Evolutionary conservation across 2,113 vertebrate genomes (phyloP), one percentile per base, ranked within the genome.

Genomic region (Lota lota): DNA sequence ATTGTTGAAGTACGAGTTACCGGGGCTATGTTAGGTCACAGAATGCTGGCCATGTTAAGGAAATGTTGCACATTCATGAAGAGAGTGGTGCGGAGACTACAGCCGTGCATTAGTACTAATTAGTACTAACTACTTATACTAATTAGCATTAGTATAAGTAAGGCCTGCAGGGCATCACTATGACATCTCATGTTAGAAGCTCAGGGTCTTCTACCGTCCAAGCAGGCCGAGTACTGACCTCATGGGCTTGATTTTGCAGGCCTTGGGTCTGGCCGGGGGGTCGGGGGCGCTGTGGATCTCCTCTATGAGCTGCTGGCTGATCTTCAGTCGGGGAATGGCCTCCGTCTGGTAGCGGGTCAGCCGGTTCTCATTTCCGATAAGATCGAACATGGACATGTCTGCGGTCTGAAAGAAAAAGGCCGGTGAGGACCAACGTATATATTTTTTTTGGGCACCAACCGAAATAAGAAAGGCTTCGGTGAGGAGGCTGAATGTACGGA

Each of bases 171-270:
- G 28, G 3, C 28, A 33, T 33, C 28, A 33, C 28, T 4, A 33
- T 33, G 28, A 33, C 28, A 33, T 33, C 28, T 33, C 28, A 33
- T 33, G 28, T 7, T 33, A 33, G 7, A 3, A 33, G 28, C 7
- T 33, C 28, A 57, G 36, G 15, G 7, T n/a, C n/a, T n/a, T n/a
- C 47, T 22, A 8, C 36, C 21, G 4, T 18, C n/a, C 4, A 2
- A 28, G 21, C 20, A 19, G 1, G 21, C 18, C 15, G 1, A 36
- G 28, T 0, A 59, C 83, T 16, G 57, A 97, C 96, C 94, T 96
- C 94, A 91, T 94, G 53, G 95, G 93, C 82, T 97, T 97, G 78
- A 97, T 93, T 21, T 94, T 95, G 80, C 93, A 93, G 1, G 90
- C 88, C 71, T 87, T 94, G 68, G 93, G 93, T 70, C 93, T 88